Evolutionary conservation across 2,888 invertebrate genomes (phyloP), one percentile per base, ranked within the genome.

Genomic region (Adela reaumurella): DNA sequence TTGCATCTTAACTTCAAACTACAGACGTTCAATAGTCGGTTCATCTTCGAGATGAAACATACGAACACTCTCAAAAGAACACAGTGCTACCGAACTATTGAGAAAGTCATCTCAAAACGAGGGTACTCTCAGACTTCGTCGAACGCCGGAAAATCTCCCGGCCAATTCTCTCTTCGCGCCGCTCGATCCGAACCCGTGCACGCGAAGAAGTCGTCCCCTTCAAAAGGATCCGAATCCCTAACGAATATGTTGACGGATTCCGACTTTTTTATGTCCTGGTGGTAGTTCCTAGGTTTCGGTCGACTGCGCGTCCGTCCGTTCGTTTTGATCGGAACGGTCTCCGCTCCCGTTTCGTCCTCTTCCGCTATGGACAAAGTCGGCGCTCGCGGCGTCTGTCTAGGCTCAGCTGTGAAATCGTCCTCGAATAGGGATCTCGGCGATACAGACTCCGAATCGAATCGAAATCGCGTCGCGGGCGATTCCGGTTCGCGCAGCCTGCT

Each of bases 161-260:
- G 79, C 79, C 80, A 80, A 60, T 79, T 78, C 52, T 79, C 79
- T 1, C 78, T 57, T 0, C 74, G 56, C 35, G 79, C 79, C 1
- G 64, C 78, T 8, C 73, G 62, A 49, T 77, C 79, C 0, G 80
- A 77, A 0, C 79, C 78, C 0, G 80, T 77, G 55, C 77, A 74
- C 11, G 83, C 86, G 63, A 94, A 94, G 70, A 94, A 94, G 56
- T 92, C 92, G 58, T 92, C 91, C 48, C 90, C 90, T 57, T 92
- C 94, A 62, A 94, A 94, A 1, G 94, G 94, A 72, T 94, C 94
- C 45, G 84, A 84, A 61, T 92, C 92, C 47, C 90, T 83, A 3
- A 88, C 88, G 71, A 94, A 94, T 59, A 94, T 94, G 68, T 94
- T 93, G 8, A 93, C 88, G 3, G 93, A 93, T 63, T 93, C 93